Evolutionary conservation across 1,140 invertebrate genomes (phyloP), one percentile per base, ranked within the genome.

Genomic region (Antheraea mylitta): DNA sequence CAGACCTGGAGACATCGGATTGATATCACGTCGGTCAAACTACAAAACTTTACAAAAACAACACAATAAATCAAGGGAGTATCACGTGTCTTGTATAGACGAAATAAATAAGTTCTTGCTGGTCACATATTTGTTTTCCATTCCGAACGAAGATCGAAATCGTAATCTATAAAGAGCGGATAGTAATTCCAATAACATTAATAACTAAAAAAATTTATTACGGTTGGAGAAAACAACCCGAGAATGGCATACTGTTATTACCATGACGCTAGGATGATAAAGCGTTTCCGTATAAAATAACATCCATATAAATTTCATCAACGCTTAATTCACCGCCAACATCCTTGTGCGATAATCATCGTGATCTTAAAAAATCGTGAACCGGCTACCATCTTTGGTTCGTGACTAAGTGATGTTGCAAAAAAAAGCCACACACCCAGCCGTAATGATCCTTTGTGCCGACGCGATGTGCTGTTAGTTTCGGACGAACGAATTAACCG

Each of bases 401-500:
- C 45, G 45, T 53, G 45, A 53, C 45, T 53, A 53, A 63, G 61
- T 63, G 22, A 16, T 63, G 0, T 37, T 37, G 61, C 61, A 63
- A 63, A 63, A 63, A 63, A 53, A 53, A 53, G 11, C 45, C 45
- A 53, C 45, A 53, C 22, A 63, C 61, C 13, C 30, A 36, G 61
- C 30, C 22, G 61, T 63, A 63, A 63, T 63, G 61, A 63, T 63
- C 61, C 61, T 63, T 63, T 63, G 30, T 63, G 30, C 30, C 7
- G 16, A 53, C 45, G 11, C 45, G 45, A 22, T 63, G 22, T 37
- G 30, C 61, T 36, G 61, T 63, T 63, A 36, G 45, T 53, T 16
- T 53, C 5, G 7, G 45, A 30, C 61, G 30, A 63, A 63, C 61
- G 61, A 37, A 63, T 63, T 63, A 37, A 63, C 61, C 61, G 45